Evolutionary conservation across 2,113 vertebrate species (phyloP).

Genomic region (Limnothrissa miodon): DNA sequence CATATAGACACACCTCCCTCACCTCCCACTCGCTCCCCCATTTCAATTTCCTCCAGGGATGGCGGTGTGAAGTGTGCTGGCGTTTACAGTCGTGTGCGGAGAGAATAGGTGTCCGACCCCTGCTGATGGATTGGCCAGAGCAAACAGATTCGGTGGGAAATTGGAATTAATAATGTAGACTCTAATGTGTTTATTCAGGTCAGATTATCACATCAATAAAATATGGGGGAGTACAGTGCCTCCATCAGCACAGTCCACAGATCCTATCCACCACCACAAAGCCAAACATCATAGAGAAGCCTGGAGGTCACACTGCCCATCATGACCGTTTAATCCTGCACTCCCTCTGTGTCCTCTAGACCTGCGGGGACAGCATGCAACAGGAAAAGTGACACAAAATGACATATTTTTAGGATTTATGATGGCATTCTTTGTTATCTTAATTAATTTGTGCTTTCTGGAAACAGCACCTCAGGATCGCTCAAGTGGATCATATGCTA

Average conservation of each 20-base stretch:
- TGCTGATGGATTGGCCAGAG: conserved; percentile 29
- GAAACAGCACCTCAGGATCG: background rate
- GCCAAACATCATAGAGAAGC: conserved; percentile 39
- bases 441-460: background rate
- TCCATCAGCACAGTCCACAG: conserved; percentile 31
- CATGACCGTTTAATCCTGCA: conserved; percentile 43
- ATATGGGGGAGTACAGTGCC: conserved; percentile 55
- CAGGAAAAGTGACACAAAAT: background rate
- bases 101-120: conserved; percentile 48
- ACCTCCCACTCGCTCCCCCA: background rate
- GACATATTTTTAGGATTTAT: background rate
- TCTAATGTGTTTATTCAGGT: conserved; percentile 64
- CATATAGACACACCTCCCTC: background rate
- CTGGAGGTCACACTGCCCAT: conserved; percentile 41
- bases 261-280: conserved; percentile 26
- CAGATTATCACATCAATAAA: conserved; percentile 64
- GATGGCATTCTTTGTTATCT: background rate
- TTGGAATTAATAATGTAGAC: conserved; percentile 71
- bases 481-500: background rate
- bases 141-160: conserved; percentile 59
- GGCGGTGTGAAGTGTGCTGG: conserved; percentile 23
- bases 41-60: conserved; percentile 27
- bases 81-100: conserved; percentile 37
- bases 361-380: background rate
- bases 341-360: background rate